Evolutionary conservation across 2,797 vertebrate species (phyloP).

Genomic region (Selene dorsalis): DNA sequence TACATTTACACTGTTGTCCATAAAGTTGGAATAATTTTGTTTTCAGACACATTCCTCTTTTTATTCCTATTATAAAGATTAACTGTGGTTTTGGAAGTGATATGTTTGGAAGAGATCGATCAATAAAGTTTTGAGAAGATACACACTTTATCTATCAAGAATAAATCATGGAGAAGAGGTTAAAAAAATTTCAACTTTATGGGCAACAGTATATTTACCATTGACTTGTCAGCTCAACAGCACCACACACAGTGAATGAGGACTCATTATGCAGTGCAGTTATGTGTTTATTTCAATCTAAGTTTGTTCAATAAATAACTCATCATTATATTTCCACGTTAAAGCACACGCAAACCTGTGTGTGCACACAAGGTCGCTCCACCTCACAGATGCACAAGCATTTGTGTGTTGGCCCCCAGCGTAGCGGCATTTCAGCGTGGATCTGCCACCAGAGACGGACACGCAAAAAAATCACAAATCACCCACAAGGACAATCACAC

Average conservation of each 20-base stretch:
- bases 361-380: not conserved
- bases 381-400: not conserved
- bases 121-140: no score
- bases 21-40: no score
- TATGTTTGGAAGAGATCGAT: no score
- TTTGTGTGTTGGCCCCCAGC: not conserved
- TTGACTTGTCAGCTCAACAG: conserved; percentile 29
- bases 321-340: conserved; percentile 55
- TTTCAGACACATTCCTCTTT: no score
- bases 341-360: conserved; percentile 28
- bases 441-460: not conserved
- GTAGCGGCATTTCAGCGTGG: not conserved
- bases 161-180: no score
- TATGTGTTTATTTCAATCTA: conserved; percentile 51
- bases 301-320: conserved; percentile 55
- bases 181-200: no score
- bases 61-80: no score
- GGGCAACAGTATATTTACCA: conserved; percentile 12
- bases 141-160: no score
- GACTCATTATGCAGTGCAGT: conserved; percentile 50
- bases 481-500: not conserved
- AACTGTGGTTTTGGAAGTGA: no score
- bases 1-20: conserved; percentile 4
- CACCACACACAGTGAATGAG: conserved; percentile 31
- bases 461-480: not conserved